phyloP scores from a whole-genome alignment of 2,888 invertebrate species.

The Dexiosoma caninum region DNA sequence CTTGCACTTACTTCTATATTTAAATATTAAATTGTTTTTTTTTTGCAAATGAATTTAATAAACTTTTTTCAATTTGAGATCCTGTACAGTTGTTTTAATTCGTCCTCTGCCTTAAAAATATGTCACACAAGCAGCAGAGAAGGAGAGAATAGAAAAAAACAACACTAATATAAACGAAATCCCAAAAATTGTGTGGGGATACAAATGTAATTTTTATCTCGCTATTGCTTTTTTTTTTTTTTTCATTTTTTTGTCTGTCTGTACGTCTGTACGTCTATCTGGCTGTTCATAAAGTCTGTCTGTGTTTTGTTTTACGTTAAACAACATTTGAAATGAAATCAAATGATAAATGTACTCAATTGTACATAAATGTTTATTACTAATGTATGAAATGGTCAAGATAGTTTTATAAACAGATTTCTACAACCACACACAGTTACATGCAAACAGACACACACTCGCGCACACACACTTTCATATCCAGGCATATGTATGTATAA shows the following conservation, averaged over 20 bases:
- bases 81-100: not conserved
- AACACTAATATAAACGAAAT: not conserved
- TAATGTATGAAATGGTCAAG: constrained; percentile 58
- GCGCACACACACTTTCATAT: not conserved
- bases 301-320: constrained; percentile 55
- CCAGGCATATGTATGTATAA: no score
- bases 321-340: constrained; percentile 61
- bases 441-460: not conserved
- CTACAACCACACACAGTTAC: constrained; percentile 8
- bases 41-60: no score
- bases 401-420: constrained; percentile 38
- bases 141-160: not conserved
- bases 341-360: constrained; percentile 63
- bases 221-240: not conserved
- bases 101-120: not conserved
- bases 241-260: not conserved
- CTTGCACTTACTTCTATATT: no score
- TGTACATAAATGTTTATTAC: constrained; percentile 63
- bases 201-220: constrained; percentile 41
- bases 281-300: no score
- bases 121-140: not conserved
- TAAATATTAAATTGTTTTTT: no score
- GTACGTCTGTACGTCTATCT: not conserved
- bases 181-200: constrained; percentile 52
- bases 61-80: no score